Evolutionary conservation across 1,140 invertebrate genomes (phyloP).

Genomic region (Kradibia gibbosae): DNA sequence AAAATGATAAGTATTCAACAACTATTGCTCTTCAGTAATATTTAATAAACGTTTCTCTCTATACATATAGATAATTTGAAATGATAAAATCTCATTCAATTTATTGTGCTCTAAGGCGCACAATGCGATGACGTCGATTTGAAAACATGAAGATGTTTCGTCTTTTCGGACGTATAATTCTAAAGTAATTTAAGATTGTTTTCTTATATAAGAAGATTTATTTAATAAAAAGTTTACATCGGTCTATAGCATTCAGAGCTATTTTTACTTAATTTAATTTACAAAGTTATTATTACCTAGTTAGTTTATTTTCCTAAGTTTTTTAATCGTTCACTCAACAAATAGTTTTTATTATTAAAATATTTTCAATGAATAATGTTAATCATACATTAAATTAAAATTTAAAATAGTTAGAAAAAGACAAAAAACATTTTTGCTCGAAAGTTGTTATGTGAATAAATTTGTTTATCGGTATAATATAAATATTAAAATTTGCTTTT

Average conservation of each 20-base stretch:
- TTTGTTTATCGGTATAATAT: too few species aligned
- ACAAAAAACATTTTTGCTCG: too few species aligned
- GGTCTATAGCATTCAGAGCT: not conserved
- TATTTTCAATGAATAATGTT: too few species aligned
- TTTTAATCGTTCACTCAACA: too few species aligned
- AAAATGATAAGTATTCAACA: not conserved
- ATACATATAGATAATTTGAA: not conserved
- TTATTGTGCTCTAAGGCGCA: not conserved
- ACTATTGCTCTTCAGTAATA: not conserved
- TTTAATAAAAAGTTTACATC: slow-evolving; percentile 14
- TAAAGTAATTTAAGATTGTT: slow-evolving; percentile 13
- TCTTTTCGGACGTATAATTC: slow-evolving; percentile 21
- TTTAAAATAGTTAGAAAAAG: too few species aligned
- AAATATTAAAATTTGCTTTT: too few species aligned
- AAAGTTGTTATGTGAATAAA: too few species aligned
- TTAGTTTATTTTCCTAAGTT: too few species aligned
- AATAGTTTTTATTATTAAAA: too few species aligned
- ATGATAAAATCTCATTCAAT: not conserved
- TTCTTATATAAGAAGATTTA: not conserved
- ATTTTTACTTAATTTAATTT: too few species aligned
- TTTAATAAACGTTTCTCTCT: not conserved
- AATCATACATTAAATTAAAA: too few species aligned
- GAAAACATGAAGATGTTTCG: not conserved
- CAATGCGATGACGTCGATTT: slow-evolving; percentile 10
- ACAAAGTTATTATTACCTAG: too few species aligned